These are phyloP conservation scores for Chitala chitala DNA, from an alignment of 2,113 vertebrate genomes.

Conservation along the genomic window DNA sequence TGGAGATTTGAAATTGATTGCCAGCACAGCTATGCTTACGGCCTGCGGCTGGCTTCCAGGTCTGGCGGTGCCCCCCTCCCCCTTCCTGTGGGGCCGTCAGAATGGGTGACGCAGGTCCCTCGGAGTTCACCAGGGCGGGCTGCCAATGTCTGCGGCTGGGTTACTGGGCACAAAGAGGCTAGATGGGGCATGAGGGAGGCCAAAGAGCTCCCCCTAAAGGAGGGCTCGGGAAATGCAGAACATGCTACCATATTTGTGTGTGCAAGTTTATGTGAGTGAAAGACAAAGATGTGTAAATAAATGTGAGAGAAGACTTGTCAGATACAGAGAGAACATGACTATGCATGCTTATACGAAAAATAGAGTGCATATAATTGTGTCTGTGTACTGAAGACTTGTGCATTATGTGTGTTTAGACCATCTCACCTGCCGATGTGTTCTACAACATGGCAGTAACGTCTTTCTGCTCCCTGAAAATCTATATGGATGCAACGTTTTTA, in stretches of 20 bases:
- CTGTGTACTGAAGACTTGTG: neutral
- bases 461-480: slow-evolving; percentile 24
- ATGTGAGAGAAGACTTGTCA: neutral
- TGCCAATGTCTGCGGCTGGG: neutral
- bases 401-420: neutral
- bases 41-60: neutral
- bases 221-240: neutral
- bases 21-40: neutral
- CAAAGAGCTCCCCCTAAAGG: neutral
- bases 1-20: slow-evolving; percentile 15
- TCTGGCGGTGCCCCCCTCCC: neutral
- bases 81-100: too few relatives aligned
- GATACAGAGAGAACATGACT: neutral
- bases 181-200: neutral
- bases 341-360: neutral
- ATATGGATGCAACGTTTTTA: slow-evolving; percentile 34
- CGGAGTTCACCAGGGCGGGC: neutral
- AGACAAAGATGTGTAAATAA: neutral
- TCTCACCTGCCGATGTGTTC: neutral
- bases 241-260: too few relatives aligned
- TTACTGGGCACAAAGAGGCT: neutral
- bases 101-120: neutral
- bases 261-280: neutral
- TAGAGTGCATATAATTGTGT: neutral
- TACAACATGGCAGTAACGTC: neutral